These are phyloP conservation scores for Yasuhikotakia modesta DNA, from an alignment of 2,797 vertebrate genomes.

Conservation along the genomic window DNA sequence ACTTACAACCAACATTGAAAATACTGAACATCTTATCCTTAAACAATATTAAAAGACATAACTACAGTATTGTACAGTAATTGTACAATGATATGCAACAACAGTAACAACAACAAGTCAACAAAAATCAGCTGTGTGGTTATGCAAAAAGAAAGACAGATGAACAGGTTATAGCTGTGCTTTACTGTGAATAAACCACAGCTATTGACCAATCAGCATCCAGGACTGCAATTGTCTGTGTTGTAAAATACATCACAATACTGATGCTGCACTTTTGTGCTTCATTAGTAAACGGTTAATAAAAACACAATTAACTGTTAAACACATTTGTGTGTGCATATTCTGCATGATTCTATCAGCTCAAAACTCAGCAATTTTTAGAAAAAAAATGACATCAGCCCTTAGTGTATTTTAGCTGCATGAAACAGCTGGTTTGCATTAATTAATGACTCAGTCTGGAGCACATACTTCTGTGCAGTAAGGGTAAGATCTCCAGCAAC, in stretches of 20 bases:
- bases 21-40: no score
- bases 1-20: no score
- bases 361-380: neutral
- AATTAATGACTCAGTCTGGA: conserved; percentile 57
- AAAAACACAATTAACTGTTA: neutral
- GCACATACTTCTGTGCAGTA: conserved; percentile 45
- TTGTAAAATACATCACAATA: neutral
- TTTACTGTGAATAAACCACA: neutral
- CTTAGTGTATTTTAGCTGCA: conserved; percentile 18
- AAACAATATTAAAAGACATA: no score
- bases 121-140: no score
- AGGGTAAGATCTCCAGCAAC: conserved; percentile 43
- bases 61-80: no score
- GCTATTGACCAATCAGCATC: neutral
- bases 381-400: neutral
- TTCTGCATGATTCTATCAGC: neutral
- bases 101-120: no score
- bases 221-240: neutral
- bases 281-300: neutral
- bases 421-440: conserved; percentile 49
- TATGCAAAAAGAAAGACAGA: no score
- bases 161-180: no score
- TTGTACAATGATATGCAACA: neutral
- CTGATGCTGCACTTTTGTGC: neutral
- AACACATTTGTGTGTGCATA: conserved; percentile 7